Conservation (phyloP, 2,113 vertebrate species). For the Mormyrus lacerda region DNA sequence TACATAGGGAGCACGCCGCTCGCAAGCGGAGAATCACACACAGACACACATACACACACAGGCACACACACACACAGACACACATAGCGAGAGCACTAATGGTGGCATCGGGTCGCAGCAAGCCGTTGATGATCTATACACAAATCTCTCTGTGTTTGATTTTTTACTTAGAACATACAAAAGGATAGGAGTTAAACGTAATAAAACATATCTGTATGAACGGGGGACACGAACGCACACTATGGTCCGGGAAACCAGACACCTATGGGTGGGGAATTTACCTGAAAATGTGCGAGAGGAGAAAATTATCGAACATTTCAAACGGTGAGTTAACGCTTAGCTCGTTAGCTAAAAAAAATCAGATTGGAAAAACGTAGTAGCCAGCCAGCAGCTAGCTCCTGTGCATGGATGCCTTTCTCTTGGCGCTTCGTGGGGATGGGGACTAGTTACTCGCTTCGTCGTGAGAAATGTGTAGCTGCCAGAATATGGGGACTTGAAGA, state of each 20-base stretch:
- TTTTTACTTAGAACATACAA: conserved; percentile 47
- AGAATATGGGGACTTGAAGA: background rate
- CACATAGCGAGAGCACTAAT: conserved; percentile 52
- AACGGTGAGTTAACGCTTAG: conserved; percentile 78
- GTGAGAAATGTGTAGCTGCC: background rate
- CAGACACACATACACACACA: conserved; percentile 8
- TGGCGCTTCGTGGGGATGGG: conserved; percentile 13
- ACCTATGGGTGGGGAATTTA: conserved; percentile 99
- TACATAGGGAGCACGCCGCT: conserved; percentile 57
- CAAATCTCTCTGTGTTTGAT: conserved; percentile 37
- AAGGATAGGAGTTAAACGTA: conserved; percentile 46
- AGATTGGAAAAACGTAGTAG: background rate
- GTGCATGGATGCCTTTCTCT: conserved; percentile 23
- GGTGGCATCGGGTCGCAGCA: conserved; percentile 53
- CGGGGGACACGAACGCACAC: conserved; percentile 68
- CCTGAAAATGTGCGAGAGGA: conserved; percentile 98
- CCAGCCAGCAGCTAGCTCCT: background rate
- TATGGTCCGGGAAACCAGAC: conserved; percentile 99
- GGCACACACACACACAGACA: conserved; percentile 39
- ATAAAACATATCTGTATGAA: conserved; percentile 64
- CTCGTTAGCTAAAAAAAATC: conserved; percentile 7
- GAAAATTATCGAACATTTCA: conserved; percentile 99
- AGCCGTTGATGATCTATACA: conserved; percentile 49
- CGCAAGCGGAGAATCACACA: conserved; percentile 57
- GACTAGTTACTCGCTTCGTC: background rate